Evolutionary conservation across 2,113 vertebrate species (phyloP).

Genomic region (Strigops habroptila): DNA sequence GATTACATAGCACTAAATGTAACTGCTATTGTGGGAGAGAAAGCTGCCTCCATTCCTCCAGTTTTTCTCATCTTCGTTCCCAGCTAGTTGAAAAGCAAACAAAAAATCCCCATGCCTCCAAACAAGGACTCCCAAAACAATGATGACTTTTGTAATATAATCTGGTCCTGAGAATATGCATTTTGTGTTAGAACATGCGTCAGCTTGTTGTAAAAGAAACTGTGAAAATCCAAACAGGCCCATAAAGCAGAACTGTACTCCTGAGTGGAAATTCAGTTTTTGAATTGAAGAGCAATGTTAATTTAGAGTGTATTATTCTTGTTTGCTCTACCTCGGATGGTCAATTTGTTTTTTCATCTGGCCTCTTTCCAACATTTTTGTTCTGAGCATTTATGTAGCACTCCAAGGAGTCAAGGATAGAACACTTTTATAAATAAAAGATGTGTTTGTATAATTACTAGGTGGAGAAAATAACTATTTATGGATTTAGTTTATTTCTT

Average conservation of each 20-base stretch:
- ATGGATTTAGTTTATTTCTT: not conserved
- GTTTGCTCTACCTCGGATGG: not conserved
- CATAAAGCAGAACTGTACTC: not conserved
- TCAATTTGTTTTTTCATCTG: not conserved
- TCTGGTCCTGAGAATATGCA: not conserved
- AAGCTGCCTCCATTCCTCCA: not conserved
- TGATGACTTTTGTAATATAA: not conserved
- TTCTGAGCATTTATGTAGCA: not conserved
- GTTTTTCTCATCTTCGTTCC: not conserved
- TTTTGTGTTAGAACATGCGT: not conserved
- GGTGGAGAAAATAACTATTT: not conserved
- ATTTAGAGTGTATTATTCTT: not conserved
- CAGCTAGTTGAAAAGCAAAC: not conserved
- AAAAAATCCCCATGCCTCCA: not conserved
- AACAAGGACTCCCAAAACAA: not conserved
- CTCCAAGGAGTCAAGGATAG: not conserved
- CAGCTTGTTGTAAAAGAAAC: not conserved
- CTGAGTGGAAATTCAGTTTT: not conserved
- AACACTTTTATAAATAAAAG: constrained; percentile 32
- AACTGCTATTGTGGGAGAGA: not conserved
- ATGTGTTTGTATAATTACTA: constrained; percentile 31
- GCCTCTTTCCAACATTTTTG: constrained; percentile 16
- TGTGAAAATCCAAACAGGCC: not conserved
- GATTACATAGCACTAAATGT: not conserved
- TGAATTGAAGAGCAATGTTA: not conserved